Conservation (phyloP, 2,797 vertebrate species). For the Chrysolophus pictus region DNA sequence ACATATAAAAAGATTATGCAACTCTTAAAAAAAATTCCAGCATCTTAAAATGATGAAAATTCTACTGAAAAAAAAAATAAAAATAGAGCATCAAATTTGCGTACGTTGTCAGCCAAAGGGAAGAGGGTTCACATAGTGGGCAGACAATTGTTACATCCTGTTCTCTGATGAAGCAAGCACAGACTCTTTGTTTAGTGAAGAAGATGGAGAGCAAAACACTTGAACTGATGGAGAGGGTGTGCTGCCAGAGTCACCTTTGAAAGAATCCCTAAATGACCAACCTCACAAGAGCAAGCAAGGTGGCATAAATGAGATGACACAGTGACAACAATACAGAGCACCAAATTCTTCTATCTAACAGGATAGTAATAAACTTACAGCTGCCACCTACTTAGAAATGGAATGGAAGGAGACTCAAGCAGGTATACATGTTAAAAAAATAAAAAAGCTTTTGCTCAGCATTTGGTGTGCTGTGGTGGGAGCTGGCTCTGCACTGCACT, state of each 20-base stretch:
- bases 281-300: background rate
- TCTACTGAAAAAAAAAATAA: background rate
- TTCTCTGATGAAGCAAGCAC: background rate
- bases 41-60: background rate
- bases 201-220: background rate
- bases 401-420: background rate
- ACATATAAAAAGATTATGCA: background rate
- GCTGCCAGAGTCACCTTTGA: background rate
- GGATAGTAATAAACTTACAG: background rate
- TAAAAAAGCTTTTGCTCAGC: background rate
- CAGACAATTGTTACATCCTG: background rate
- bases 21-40: background rate
- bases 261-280: background rate
- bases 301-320: background rate
- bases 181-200: background rate
- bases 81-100: background rate
- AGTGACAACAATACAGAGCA: background rate
- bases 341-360: background rate
- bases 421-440: background rate
- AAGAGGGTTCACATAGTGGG: background rate
- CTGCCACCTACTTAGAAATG: background rate
- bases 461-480: background rate
- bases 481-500: background rate
- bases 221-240: background rate
- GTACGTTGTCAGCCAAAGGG: background rate